Base-by-base conservation (phyloP, 2,797 vertebrate species). In the Rhinogobio ventralis region DNA sequence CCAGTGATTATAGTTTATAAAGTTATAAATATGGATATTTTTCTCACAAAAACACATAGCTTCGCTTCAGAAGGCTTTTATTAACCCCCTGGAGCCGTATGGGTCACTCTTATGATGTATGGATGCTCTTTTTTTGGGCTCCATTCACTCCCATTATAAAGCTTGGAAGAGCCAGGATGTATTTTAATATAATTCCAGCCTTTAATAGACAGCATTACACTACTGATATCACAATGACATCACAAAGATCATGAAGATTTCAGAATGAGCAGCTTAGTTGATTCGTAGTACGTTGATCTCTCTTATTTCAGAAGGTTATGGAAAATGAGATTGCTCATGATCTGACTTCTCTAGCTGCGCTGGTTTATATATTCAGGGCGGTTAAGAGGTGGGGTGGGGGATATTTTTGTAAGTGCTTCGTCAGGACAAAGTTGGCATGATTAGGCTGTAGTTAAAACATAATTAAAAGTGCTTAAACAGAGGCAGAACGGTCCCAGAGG, bases 401-500 rank as follows among this genome's bases (percentile, higher is more conserved):
- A 53, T 85, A 75, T 87, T 90, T 89, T 88, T 83, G 86, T 90
- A 90, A 89, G 72, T 80, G 86, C 80, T 85, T 90, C 87, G 72
- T 88, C 78, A 81, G 81, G 90, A 91, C 83, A 90, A 91, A 90
- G 90, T 92, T 94, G 89, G 90, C 81, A 69, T 89, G 93, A 93
- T 94, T 92, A 93, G 88, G 88, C 88, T 88, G 62, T 86, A 91
- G 92, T 93, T 92, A 88, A 88, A 89, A 45, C 87, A 88, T 93
- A 94, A 95, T 94, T 94, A 95, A 92, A 86, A 84, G 79, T 87
- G 89, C 92, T 90, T 92, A 93, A 94, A 91, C 92, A 90, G 91
- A 90, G 88, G 71, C 86, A 85, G 79, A 53, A 62, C 79, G 85
- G 82, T 94, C 93, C 91, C 90, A 33, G 17, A 87, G 91, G 91